Conservation (phyloP, 1,140 invertebrate species). For the Xylocopa sonorina region DNA sequence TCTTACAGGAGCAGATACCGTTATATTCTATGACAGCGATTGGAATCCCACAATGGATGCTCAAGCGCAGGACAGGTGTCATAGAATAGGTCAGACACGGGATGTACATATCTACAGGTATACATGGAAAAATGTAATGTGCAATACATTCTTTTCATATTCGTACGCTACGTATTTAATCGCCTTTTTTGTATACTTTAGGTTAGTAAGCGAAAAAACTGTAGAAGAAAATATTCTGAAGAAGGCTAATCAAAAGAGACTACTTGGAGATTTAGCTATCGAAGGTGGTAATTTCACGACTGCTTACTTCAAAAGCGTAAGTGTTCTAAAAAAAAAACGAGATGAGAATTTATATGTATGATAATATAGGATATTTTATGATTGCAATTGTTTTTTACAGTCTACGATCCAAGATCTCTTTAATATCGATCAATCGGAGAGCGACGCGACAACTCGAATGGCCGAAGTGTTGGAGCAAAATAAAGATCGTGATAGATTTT, state of each 20-base stretch:
- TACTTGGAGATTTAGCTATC: slow-evolving; percentile 98
- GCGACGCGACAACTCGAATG: slow-evolving; percentile 85
- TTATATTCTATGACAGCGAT: slow-evolving; percentile 99
- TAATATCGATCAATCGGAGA: slow-evolving; percentile 87
- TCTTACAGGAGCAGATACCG: slow-evolving; percentile 99
- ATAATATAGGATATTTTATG: slow-evolving; percentile 35
- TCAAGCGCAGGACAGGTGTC: slow-evolving; percentile 98
- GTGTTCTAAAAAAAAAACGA: no score
- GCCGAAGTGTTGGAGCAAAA: slow-evolving; percentile 84
- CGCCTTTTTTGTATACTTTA: slow-evolving; percentile 69
- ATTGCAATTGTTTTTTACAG: slow-evolving; percentile 80
- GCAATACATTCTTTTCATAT: neutral
- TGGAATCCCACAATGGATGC: slow-evolving; percentile 99
- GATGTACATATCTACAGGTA: slow-evolving; percentile 99
- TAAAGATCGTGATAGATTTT: slow-evolving; percentile 76
- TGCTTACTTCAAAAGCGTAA: slow-evolving; percentile 96
- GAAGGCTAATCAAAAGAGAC: slow-evolving; percentile 98
- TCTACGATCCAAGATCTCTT: slow-evolving; percentile 97
- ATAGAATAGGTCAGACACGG: slow-evolving; percentile 99
- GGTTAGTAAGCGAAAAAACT: slow-evolving; percentile 97
- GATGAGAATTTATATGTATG: no score
- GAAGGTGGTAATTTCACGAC: slow-evolving; percentile 99
- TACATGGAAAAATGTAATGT: neutral
- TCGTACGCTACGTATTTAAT: slow-evolving; percentile 35
- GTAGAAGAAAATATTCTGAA: slow-evolving; percentile 99